A percentile compares a stretch with the other conserved stretches of the same genome.
Evolutionary conservation across 2,888 invertebrate species (phyloP).

Genomic region (Lithophane leautieri): DNA sequence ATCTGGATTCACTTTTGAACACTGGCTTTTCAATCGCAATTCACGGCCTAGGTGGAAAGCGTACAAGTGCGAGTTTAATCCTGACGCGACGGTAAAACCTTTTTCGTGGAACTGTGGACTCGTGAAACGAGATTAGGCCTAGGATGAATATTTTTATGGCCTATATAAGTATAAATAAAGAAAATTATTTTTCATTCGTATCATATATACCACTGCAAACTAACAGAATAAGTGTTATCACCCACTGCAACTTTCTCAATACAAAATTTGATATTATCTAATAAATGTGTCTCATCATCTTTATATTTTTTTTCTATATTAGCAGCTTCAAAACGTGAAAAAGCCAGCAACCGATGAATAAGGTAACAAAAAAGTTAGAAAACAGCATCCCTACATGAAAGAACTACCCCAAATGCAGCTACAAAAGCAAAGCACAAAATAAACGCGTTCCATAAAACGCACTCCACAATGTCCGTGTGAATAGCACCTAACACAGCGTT

Average conservation of each 20-base stretch:
- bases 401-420: neutral
- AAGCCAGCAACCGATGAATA: neutral
- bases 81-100: slow-evolving; percentile 46
- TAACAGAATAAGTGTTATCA: neutral
- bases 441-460: slow-evolving; percentile 22
- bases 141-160: slow-evolving; percentile 17
- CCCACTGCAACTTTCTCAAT: neutral
- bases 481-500: slow-evolving; percentile 64
- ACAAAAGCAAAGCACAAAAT: slow-evolving; percentile 10
- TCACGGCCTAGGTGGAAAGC: slow-evolving; percentile 41
- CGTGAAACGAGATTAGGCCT: slow-evolving; percentile 55
- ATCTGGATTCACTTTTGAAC: slow-evolving; percentile 28
- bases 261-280: neutral
- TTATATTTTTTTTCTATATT: neutral
- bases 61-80: slow-evolving; percentile 50
- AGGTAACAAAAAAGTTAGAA: neutral
- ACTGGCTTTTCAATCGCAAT: slow-evolving; percentile 45
- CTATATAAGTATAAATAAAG: neutral
- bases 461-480: slow-evolving; percentile 42
- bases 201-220: neutral
- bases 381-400: neutral
- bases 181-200: neutral
- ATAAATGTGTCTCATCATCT: neutral
- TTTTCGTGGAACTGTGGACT: slow-evolving; percentile 45
- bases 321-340: neutral